Conservation (phyloP, 2,113 vertebrate genomes). For the Zosterops pallidus region DNA sequence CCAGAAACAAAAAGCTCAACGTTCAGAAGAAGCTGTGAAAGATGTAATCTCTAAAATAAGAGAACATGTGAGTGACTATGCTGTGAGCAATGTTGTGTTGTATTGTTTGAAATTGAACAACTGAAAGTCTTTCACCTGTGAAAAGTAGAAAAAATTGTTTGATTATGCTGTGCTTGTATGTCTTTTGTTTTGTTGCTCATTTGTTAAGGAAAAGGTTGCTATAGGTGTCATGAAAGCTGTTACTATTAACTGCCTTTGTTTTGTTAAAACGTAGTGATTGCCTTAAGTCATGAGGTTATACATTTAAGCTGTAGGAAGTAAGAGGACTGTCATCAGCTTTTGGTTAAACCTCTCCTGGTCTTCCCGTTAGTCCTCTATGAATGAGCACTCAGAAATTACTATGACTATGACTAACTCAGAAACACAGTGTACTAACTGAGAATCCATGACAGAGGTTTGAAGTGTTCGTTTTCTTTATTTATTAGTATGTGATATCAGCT, state of each 20-base stretch:
- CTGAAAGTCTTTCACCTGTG: not conserved
- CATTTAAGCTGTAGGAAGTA: not conserved
- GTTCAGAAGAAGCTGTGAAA: slow-evolving; percentile 77
- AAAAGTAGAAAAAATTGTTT: not conserved
- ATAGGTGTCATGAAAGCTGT: not conserved
- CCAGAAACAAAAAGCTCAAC: slow-evolving; percentile 79
- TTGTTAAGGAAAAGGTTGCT: not conserved
- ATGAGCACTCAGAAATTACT: not conserved
- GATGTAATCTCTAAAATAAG: slow-evolving; percentile 75
- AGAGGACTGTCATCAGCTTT: not conserved
- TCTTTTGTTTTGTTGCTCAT: not conserved
- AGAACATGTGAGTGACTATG: slow-evolving; percentile 74
- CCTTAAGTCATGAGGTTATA: not conserved
- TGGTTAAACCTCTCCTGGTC: not conserved
- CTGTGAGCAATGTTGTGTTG: not conserved
- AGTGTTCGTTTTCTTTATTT: not conserved
- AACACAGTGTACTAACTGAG: not conserved
- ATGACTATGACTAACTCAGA: not conserved
- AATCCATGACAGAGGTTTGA: not conserved
- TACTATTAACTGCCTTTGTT: not conserved
- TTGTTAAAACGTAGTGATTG: not conserved
- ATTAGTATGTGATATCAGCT: not conserved
- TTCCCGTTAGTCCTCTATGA: not conserved
- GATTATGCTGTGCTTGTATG: not conserved
- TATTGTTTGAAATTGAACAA: not conserved